These are phyloP conservation scores for Sialia sialis DNA, from an alignment of 2,113 vertebrate genomes.

Conservation along the genomic window DNA sequence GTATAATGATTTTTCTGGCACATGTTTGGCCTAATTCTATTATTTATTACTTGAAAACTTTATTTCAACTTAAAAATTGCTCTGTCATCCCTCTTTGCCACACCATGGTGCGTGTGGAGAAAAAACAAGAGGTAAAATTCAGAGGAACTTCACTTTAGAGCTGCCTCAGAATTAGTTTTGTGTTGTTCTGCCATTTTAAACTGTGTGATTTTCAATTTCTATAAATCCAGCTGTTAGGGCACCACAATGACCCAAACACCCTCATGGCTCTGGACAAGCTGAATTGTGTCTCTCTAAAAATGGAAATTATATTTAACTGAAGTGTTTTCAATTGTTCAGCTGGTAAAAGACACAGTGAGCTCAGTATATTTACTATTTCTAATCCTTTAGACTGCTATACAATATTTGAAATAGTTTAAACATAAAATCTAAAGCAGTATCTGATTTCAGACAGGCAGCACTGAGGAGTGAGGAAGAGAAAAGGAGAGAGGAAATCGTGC, in stretches of 20 bases:
- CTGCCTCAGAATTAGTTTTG: not conserved
- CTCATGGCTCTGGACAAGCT: not conserved
- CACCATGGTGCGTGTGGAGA: accelerated
- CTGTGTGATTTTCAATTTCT: not conserved
- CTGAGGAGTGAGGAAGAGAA: not conserved
- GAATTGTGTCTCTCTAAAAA: not conserved
- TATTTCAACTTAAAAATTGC: not conserved
- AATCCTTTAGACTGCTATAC: not conserved
- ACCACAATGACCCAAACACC: not conserved
- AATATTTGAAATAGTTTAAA: not conserved
- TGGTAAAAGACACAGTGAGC: not conserved
- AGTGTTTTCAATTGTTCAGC: not conserved
- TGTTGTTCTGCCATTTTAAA: not conserved
- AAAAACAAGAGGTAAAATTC: not conserved
- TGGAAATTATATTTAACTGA: not conserved
- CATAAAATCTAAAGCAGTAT: not conserved
- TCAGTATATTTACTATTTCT: not conserved
- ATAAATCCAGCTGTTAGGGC: not conserved
- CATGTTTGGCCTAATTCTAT: not conserved
- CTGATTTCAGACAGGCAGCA: not conserved
- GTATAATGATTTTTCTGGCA: not conserved
- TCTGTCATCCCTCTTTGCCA: not conserved
- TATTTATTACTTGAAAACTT: not conserved
- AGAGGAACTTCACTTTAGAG: not conserved
- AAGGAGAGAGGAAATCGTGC: not conserved